Percentiles rank a stretch among this genome's conserved stretches.
Conservation (phyloP, 2,113 vertebrate genomes). For the Anguilla japonica region DNA sequence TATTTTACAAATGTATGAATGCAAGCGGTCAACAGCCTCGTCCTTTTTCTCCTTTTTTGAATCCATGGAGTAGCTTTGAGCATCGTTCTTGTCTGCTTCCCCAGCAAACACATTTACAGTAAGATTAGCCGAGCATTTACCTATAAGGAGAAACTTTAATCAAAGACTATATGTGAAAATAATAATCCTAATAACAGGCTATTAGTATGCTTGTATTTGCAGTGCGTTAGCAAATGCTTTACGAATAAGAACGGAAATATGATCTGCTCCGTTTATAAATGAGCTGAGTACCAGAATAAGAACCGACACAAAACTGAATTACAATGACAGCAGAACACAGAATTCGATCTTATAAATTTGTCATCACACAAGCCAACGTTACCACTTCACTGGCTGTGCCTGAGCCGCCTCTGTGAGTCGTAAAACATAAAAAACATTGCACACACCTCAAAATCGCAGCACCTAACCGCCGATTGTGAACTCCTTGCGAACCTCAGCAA, state of each 20-base stretch:
- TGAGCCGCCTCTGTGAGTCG: neutral
- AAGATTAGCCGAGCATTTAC: neutral
- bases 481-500: constrained; percentile 3
- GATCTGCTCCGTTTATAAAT: neutral
- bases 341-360: neutral
- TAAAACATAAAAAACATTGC: neutral
- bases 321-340: neutral
- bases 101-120: neutral
- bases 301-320: neutral
- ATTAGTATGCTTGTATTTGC: neutral
- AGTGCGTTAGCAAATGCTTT: neutral
- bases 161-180: neutral
- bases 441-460: neutral
- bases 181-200: neutral
- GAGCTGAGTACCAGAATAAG: neutral
- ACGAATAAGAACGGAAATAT: neutral
- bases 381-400: neutral
- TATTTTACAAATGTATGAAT: neutral
- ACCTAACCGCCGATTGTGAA: neutral
- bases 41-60: neutral
- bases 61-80: neutral
- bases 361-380: neutral
- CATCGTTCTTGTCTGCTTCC: neutral
- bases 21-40: neutral
- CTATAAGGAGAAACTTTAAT: neutral